Percentiles rank a stretch among this genome's conserved stretches.
Conservation (phyloP, 92 coral and sea anemone genomes). For the Heliopora coerulea region DNA sequence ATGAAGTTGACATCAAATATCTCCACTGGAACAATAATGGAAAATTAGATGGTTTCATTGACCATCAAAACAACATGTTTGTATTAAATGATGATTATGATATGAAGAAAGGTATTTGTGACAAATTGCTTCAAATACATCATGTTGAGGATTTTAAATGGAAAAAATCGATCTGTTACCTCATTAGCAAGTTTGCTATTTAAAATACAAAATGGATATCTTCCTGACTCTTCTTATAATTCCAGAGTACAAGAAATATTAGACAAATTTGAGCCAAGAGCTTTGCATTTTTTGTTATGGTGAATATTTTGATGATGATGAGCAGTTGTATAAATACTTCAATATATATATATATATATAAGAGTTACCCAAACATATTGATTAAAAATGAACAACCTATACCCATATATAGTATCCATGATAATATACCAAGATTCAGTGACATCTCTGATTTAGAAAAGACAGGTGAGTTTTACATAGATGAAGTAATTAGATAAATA, state of each 20-base stretch:
- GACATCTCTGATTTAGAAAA: no score
- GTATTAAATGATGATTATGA: conserved; percentile 47
- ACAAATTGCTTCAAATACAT: conserved; percentile 20
- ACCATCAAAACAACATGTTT: conserved; percentile 42
- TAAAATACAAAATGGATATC: conserved; percentile 27
- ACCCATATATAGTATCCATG: no score
- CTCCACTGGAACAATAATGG: conserved; percentile 40
- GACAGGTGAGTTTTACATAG: no score
- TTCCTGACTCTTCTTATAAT: conserved; percentile 38
- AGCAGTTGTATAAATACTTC: no score
- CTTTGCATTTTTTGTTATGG: no score
- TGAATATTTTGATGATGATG: no score
- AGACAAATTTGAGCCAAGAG: conserved; percentile 49
- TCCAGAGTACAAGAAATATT: conserved; percentile 29
- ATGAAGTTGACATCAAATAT: conserved; percentile 20
- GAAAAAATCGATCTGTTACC: conserved; percentile 27
- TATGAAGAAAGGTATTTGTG: conserved; percentile 36
- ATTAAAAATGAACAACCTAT: no score
- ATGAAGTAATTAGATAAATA: no score
- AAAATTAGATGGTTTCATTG: conserved; percentile 42
- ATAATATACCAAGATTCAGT: no score
- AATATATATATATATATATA: no score
- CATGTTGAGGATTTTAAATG: conserved; percentile 44
- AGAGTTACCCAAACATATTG: no score
- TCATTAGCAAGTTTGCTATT: conserved; percentile 4